phyloP scores from a whole-genome alignment of 2,888 invertebrate species.

The Drosophila borborema region DNA sequence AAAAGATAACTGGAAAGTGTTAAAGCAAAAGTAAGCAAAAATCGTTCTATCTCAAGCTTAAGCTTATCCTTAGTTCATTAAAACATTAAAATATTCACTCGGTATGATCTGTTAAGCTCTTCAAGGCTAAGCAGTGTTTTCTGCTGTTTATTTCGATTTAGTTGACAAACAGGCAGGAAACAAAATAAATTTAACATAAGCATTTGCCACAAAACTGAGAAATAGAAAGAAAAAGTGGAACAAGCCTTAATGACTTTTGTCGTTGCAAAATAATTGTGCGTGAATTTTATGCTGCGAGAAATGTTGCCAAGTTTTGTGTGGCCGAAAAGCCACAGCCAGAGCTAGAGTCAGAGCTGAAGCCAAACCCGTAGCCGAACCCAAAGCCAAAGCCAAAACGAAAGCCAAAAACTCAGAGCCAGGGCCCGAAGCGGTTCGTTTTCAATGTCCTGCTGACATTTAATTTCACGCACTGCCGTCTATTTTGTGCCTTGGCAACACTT shows the following conservation, averaged over 20 bases:
- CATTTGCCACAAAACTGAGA: constrained; percentile 50
- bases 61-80: not conserved
- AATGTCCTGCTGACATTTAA: constrained; percentile 79
- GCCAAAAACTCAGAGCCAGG: constrained; percentile 8
- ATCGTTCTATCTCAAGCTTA: not conserved
- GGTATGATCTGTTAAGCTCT: not conserved
- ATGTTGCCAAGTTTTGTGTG: constrained; percentile 42
- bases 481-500: constrained; percentile 78
- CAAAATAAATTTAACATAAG: constrained; percentile 67
- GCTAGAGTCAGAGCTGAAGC: constrained; percentile 15
- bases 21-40: not conserved
- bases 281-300: constrained; percentile 61
- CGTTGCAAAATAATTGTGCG: constrained; percentile 78
- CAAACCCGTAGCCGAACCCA: constrained; percentile 7
- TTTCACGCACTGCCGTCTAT: constrained; percentile 79
- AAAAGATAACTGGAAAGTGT: too few relatives aligned
- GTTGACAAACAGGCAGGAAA: constrained; percentile 54
- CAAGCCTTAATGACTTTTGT: constrained; percentile 76
- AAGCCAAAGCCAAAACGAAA: constrained; percentile 22
- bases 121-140: constrained; percentile 11
- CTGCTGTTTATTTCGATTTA: constrained; percentile 18
- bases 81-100: constrained; percentile 1
- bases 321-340: constrained; percentile 6
- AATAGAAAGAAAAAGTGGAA: constrained; percentile 24
- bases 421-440: constrained; percentile 55